phyloP scores from a whole-genome alignment of 2,113 vertebrate genomes.

The Uropsilus gracilis region DNA sequence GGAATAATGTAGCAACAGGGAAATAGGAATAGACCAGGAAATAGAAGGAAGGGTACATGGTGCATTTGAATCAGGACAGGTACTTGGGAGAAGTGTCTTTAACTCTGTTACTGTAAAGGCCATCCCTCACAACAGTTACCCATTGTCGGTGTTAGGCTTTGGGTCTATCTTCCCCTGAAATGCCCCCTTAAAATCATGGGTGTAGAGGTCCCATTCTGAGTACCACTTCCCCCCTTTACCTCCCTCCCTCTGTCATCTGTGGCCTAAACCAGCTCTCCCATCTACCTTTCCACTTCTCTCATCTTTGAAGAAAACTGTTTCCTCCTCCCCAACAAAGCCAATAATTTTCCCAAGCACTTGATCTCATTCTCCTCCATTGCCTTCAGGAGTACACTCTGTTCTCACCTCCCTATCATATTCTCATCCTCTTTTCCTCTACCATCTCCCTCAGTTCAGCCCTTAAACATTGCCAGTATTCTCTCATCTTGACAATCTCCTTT shows the following conservation, averaged over 20 bases:
- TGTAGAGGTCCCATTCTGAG: neutral
- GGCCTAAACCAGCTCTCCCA: neutral
- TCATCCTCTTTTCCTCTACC: neutral
- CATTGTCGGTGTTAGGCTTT: neutral
- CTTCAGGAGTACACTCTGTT: no score
- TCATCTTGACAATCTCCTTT: neutral
- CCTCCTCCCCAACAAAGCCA: neutral
- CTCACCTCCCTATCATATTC: neutral
- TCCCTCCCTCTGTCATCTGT: neutral
- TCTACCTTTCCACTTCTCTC: neutral
- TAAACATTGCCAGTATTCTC: neutral
- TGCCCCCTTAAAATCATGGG: neutral
- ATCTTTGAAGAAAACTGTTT: neutral
- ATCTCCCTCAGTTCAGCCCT: fast-evolving
- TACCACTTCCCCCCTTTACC: neutral
- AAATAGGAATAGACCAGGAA: fast-evolving
- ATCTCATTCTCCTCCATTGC: neutral
- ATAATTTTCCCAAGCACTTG: neutral
- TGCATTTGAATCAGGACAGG: neutral
- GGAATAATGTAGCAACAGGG: fast-evolving
- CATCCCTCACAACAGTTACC: neutral
- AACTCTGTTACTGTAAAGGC: neutral
- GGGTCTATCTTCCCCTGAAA: neutral
- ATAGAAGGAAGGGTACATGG: fast-evolving
- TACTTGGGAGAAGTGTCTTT: fast-evolving